Percentiles rank a stretch among this genome's conserved stretches.
Evolutionary conservation across 92 coral and sea anemone genomes (phyloP).

Genomic region (Palythoa caribaeorum): DNA sequence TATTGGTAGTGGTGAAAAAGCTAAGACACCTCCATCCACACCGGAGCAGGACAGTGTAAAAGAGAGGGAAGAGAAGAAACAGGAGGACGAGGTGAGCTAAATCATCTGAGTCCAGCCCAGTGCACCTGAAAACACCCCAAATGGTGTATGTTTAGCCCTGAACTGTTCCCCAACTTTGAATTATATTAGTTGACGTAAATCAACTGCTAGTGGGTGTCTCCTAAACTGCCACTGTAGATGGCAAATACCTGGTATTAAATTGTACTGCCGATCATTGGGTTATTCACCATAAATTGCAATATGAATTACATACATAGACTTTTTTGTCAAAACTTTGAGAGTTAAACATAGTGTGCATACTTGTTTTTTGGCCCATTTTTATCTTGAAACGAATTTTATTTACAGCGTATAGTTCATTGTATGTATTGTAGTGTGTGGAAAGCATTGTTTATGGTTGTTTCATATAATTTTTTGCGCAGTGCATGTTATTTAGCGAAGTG

Average conservation of each 20-base stretch:
- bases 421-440: no score
- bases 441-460: no score
- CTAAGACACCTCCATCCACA: background rate
- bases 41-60: slow-evolving; percentile 1
- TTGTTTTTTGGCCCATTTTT: no score
- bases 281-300: background rate
- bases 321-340: no score
- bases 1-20: background rate
- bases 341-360: no score
- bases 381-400: no score
- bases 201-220: background rate
- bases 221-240: background rate
- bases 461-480: no score
- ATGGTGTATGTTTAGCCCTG: background rate
- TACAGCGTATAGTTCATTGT: no score
- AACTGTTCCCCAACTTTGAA: background rate
- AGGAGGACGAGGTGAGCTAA: slow-evolving; percentile 46
- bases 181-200: background rate
- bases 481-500: no score
- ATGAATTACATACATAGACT: no score
- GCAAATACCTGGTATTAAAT: background rate
- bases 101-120: slow-evolving; percentile 31
- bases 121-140: background rate
- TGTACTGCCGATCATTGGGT: background rate
- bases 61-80: slow-evolving; percentile 47